Percentiles rank a stretch among this genome's conserved stretches.
Conservation (phyloP, 2,797 vertebrate genomes). For the Eulemur rubriventer region DNA sequence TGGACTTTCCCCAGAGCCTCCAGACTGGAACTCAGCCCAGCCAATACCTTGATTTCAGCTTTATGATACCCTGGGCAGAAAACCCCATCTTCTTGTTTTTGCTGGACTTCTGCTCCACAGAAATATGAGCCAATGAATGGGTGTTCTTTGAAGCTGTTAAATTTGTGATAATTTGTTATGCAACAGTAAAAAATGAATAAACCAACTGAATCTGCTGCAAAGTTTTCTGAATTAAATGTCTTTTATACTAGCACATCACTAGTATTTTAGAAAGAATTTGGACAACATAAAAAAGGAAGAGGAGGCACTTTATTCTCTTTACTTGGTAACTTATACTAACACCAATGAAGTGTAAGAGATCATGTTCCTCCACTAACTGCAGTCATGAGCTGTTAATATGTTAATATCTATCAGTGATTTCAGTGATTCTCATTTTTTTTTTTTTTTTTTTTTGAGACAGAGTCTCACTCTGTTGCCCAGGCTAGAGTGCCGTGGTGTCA, state of each 20-base stretch:
- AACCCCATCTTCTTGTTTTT: neutral
- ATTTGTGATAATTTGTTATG: neutral
- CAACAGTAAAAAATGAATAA: neutral
- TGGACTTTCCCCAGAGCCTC: neutral
- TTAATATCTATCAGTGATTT: neutral
- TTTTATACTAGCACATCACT: neutral
- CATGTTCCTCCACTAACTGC: neutral
- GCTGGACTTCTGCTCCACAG: neutral
- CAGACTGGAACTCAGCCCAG: neutral
- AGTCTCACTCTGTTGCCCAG: too few species aligned
- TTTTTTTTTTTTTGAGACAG: too few species aligned
- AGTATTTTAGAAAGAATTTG: neutral
- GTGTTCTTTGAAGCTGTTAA: neutral
- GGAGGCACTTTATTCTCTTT: neutral
- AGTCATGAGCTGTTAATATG: neutral
- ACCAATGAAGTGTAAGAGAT: neutral
- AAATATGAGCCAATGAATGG: neutral
- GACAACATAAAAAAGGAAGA: neutral
- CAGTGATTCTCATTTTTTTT: neutral
- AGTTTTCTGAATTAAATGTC: neutral
- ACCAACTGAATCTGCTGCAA: neutral
- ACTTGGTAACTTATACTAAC: neutral
- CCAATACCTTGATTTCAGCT: neutral
- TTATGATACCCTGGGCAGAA: neutral
- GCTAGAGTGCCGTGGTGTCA: too few species aligned